These are phyloP conservation scores for Liasis olivaceus DNA, from an alignment of 2,797 vertebrate genomes.

Conservation along the genomic window DNA sequence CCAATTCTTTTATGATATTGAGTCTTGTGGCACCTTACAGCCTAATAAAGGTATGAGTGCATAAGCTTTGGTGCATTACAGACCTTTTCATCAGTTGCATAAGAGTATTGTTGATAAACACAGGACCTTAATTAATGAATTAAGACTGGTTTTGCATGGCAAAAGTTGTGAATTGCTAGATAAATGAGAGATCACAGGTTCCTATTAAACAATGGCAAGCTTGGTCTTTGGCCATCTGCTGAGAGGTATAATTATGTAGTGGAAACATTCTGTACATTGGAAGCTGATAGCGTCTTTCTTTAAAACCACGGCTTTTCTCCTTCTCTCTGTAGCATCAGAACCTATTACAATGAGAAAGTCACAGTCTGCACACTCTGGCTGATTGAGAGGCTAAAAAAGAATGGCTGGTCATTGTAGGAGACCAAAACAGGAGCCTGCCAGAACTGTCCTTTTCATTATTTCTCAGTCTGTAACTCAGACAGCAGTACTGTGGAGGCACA, in stretches of 20 bases:
- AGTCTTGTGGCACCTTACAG: too few species aligned
- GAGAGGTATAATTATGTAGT: neutral
- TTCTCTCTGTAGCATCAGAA: neutral
- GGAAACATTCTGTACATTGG: neutral
- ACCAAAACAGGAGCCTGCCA: neutral
- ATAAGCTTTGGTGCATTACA: too few species aligned
- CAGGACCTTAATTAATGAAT: too few species aligned
- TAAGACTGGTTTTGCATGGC: neutral
- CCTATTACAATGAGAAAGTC: neutral
- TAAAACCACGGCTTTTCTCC: neutral
- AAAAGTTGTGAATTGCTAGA: neutral
- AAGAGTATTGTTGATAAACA: too few species aligned
- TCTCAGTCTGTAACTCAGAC: neutral
- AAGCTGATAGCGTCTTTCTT: neutral
- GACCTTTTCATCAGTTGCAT: too few species aligned
- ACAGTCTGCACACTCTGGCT: neutral
- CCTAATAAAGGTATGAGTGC: too few species aligned
- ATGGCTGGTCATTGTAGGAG: neutral
- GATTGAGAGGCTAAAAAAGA: neutral
- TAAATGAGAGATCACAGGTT: neutral
- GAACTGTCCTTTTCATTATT: neutral
- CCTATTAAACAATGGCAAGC: neutral
- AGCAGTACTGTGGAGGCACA: too few species aligned
- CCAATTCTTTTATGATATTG: too few species aligned
- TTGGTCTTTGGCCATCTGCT: neutral